Percentiles rank a stretch among this genome's conserved stretches.
phyloP scores from a whole-genome alignment of 2,797 vertebrate genomes.

The Cirrhinus mrigala region DNA sequence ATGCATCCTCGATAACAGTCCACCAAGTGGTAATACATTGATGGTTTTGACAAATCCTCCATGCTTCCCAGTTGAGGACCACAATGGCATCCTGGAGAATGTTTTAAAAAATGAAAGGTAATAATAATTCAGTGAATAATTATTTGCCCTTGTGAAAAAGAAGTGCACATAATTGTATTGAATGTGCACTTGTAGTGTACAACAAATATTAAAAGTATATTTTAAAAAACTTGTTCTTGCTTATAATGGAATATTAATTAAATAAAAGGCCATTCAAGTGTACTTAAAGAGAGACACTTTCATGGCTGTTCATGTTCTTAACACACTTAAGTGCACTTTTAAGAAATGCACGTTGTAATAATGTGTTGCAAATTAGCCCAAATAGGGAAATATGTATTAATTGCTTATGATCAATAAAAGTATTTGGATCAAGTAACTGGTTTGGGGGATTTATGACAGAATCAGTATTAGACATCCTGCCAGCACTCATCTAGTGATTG shows the following conservation, averaged over 20 bases:
- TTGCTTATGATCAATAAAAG: too few species aligned
- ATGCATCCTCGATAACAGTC: conserved; percentile 55
- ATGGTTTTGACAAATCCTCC: conserved; percentile 3
- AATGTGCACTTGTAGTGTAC: not conserved
- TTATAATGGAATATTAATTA: not conserved
- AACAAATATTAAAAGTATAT: not conserved
- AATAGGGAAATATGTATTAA: not conserved
- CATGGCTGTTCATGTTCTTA: not conserved
- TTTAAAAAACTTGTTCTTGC: not conserved
- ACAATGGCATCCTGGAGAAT: not conserved
- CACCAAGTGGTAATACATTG: not conserved
- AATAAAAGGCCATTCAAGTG: not conserved
- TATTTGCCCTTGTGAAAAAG: not conserved
- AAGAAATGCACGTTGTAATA: not conserved
- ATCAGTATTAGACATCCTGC: too few species aligned
- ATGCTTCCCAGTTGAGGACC: conserved; percentile 18
- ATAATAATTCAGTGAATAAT: conserved; percentile 43
- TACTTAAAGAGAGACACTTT: not conserved
- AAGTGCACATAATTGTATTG: not conserved
- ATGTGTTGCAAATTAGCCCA: not conserved
- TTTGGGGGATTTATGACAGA: too few species aligned
- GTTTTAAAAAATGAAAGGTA: conserved; percentile 76
- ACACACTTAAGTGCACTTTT: not conserved
- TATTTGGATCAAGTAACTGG: too few species aligned
- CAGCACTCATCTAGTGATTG: too few species aligned